A percentile compares a stretch with the other conserved stretches of the same genome.
Evolutionary conservation across 2,113 vertebrate species (phyloP).

Genomic region (Gymnorhina tibicen): DNA sequence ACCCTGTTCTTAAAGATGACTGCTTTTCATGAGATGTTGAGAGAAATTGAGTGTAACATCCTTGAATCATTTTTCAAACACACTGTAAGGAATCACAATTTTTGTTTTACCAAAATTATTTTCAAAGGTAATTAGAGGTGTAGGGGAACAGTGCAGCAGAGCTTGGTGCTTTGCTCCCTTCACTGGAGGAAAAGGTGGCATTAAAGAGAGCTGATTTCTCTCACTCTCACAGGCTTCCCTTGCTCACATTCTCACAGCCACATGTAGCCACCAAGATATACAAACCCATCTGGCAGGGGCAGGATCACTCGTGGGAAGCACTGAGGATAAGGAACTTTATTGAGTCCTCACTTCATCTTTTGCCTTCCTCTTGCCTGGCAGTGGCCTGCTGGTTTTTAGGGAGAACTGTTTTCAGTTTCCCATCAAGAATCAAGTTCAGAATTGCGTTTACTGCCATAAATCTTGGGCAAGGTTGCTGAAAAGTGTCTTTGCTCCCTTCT

Average conservation of each 20-base stretch:
- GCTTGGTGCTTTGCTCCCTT: neutral
- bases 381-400: neutral
- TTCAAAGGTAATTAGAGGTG: neutral
- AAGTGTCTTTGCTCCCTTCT: neutral
- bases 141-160: neutral
- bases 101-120: neutral
- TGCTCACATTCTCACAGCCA: neutral
- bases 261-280: accelerated
- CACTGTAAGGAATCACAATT: neutral
- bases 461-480: neutral
- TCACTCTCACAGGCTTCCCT: neutral
- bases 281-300: neutral
- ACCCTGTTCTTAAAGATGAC: neutral
- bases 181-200: neutral
- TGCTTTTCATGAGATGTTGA: neutral
- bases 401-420: neutral
- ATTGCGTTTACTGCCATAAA: neutral
- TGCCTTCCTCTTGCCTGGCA: neutral
- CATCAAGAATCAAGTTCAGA: neutral
- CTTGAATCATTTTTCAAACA: neutral
- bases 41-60: neutral
- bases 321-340: neutral
- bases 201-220: neutral
- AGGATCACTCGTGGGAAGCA: neutral
- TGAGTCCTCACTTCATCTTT: neutral